Percentiles rank a stretch among this genome's conserved stretches.
Evolutionary conservation across 2,888 invertebrate species (phyloP).

Genomic region (Pyrrhosoma nymphula): DNA sequence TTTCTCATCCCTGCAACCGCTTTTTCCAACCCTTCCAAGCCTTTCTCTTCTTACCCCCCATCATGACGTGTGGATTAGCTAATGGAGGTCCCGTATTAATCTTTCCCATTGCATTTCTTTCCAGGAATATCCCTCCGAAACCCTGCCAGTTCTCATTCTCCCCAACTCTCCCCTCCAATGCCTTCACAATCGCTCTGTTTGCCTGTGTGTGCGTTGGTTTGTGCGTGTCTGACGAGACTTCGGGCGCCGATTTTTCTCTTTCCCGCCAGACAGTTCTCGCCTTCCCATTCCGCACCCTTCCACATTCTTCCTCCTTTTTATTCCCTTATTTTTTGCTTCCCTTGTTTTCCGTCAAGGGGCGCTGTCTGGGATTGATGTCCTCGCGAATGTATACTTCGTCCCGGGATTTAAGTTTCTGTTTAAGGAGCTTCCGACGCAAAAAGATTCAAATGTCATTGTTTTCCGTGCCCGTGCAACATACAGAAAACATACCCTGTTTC

Average conservation of each 20-base stretch:
- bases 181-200: neutral
- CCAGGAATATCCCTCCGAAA: neutral
- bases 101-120: conserved; percentile 25
- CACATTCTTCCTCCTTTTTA: neutral
- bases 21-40: neutral
- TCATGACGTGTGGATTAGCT: conserved; percentile 25
- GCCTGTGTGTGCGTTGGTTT: neutral
- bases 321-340: neutral
- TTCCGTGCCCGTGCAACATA: too few species aligned
- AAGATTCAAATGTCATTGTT: too few species aligned
- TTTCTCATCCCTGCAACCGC: neutral
- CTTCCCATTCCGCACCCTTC: neutral
- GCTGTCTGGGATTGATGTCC: conserved; percentile 27
- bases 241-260: conserved; percentile 37
- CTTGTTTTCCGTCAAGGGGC: neutral
- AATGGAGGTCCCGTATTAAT: conserved; percentile 55
- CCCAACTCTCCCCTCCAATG: neutral
- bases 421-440: neutral
- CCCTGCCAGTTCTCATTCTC: neutral
- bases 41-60: neutral
- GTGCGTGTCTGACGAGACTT: neutral
- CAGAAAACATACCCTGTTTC: too few species aligned
- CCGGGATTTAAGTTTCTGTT: neutral
- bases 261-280: neutral
- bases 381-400: neutral